Percentiles rank a stretch among this genome's conserved stretches.
Conservation (phyloP, 1,140 invertebrate genomes). For the Monochamus saltuarius region DNA sequence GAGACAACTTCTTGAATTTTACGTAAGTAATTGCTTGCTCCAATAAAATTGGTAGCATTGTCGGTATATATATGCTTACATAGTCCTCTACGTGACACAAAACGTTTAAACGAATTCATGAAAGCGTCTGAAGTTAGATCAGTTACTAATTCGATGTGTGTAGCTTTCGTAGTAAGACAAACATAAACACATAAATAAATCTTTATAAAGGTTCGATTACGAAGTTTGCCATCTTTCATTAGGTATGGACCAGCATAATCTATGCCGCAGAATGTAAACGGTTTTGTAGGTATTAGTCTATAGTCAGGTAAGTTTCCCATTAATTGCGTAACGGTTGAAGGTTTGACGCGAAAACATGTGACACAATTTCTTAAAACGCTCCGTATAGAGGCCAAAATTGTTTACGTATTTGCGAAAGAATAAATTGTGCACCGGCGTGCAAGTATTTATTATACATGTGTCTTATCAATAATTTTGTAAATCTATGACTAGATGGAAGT, state of each 20-base stretch:
- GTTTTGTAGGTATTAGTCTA: conserved; percentile 34
- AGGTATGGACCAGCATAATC: conserved; percentile 47
- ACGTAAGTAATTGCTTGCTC: too few species aligned
- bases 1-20: too few species aligned
- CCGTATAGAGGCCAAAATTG: conserved; percentile 28
- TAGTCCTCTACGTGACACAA: too few species aligned
- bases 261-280: conserved; percentile 48
- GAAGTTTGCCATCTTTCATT: conserved; percentile 37
- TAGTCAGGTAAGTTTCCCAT: conserved; percentile 46
- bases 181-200: too few species aligned
- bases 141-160: too few species aligned
- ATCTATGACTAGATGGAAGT: conserved; percentile 1
- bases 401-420: not conserved
- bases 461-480: conserved; percentile 10
- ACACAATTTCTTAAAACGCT: conserved; percentile 39
- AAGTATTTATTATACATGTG: conserved; percentile 5
- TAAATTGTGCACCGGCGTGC: conserved; percentile 7
- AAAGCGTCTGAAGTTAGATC: too few species aligned
- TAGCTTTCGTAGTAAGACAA: too few species aligned
- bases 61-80: too few species aligned
- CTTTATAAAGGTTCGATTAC: too few species aligned
- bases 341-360: conserved; percentile 33
- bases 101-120: too few species aligned
- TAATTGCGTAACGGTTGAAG: conserved; percentile 18
- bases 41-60: too few species aligned